phyloP scores from a whole-genome alignment of 2,797 vertebrate species.

The Enteromius trimaculatus region DNA sequence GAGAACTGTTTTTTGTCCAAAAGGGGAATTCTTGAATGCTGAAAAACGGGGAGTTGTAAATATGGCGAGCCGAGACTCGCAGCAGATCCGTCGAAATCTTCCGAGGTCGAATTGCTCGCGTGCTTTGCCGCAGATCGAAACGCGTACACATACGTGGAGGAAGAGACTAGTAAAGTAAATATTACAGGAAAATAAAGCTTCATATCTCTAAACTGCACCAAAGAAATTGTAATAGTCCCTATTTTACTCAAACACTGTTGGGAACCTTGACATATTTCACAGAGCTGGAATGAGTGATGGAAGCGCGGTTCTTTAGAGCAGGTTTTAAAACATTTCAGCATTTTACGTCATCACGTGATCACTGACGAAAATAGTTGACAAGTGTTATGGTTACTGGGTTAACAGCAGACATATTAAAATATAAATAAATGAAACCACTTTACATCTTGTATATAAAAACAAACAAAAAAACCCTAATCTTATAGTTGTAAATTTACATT shows the following conservation, averaged over 20 bases:
- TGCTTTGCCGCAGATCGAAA: neutral
- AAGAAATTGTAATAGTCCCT: too few species aligned
- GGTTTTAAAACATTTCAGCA: neutral
- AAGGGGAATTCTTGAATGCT: slow-evolving; percentile 65
- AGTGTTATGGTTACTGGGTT: neutral
- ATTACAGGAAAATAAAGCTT: neutral
- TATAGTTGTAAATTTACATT: too few species aligned
- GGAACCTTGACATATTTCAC: neutral
- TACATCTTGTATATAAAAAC: neutral
- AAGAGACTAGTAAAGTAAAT: neutral
- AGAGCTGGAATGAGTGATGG: neutral
- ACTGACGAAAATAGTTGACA: neutral
- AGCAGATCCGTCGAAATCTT: neutral
- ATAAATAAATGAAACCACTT: neutral
- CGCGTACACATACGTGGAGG: neutral
- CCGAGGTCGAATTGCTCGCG: neutral
- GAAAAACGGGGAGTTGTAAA: slow-evolving; percentile 69
- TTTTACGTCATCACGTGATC: neutral
- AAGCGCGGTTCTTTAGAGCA: neutral
- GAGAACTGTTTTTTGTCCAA: slow-evolving; percentile 63
- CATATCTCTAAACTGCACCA: slow-evolving; percentile 16
- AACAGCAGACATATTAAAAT: neutral
- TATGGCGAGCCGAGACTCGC: slow-evolving; percentile 23
- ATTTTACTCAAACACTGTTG: neutral
- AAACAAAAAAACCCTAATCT: too few species aligned